Conservation (phyloP, 2,113 vertebrate species). For the Takifugu bimaculatus region DNA sequence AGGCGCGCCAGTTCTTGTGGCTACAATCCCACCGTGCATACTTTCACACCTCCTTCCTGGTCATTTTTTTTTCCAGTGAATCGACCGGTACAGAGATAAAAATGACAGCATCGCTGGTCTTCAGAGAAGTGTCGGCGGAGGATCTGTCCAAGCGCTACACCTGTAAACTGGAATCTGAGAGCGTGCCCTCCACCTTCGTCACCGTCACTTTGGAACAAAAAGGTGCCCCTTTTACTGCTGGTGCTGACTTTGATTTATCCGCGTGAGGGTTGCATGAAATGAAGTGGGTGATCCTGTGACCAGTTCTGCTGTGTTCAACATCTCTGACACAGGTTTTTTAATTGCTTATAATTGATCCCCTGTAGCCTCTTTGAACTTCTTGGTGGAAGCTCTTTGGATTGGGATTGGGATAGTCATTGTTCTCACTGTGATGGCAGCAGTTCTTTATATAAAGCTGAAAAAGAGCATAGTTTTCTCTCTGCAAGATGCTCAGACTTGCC, state of each 20-base stretch:
- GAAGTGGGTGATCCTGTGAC: not conserved
- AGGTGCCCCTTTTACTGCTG: not conserved
- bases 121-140: not conserved
- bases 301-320: not conserved
- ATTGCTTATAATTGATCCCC: not conserved
- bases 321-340: not conserved
- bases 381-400: not conserved
- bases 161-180: conserved; percentile 27
- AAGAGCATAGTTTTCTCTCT: conserved; percentile 52
- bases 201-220: conserved; percentile 33
- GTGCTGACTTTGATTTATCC: too few relatives aligned
- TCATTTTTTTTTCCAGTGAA: not conserved
- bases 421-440: not conserved
- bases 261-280: not conserved
- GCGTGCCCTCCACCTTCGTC: accelerated
- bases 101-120: not conserved
- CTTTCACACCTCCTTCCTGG: not conserved
- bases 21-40: not conserved
- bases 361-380: conserved; percentile 12
- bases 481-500: conserved; percentile 42
- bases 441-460: conserved; percentile 49
- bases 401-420: conserved; percentile 3
- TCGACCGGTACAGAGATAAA: not conserved
- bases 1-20: not conserved
- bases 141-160: conserved; percentile 18